These are phyloP conservation scores for Watsonalla binaria DNA, from an alignment of 2,888 invertebrate genomes.

Conservation along the genomic window DNA sequence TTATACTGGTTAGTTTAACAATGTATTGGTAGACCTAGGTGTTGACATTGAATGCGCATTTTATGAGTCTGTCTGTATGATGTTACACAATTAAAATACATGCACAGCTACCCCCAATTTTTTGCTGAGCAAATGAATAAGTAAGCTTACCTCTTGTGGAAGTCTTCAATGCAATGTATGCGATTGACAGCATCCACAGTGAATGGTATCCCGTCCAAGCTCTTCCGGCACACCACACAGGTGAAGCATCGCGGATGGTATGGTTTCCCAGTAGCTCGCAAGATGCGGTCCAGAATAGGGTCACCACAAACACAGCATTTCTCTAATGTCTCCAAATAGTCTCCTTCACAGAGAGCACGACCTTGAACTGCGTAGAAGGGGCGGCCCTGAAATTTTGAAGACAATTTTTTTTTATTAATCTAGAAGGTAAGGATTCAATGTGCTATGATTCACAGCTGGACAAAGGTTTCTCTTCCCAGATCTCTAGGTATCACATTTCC, in stretches of 20 bases:
- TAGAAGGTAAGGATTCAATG: too few species aligned
- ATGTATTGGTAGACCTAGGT: too few species aligned
- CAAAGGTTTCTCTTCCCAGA: too few species aligned
- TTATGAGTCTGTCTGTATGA: too few species aligned
- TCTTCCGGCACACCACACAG: conserved; percentile 96
- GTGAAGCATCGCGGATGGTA: conserved; percentile 98
- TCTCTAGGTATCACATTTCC: too few species aligned
- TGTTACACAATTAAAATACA: too few species aligned
- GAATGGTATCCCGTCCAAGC: conserved; percentile 98
- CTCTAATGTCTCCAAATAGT: conserved; percentile 97
- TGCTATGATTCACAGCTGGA: too few species aligned
- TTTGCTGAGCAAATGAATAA: too few species aligned
- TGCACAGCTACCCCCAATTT: too few species aligned
- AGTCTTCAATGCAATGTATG: conserved; percentile 99
- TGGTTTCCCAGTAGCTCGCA: conserved; percentile 97
- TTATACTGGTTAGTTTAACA: too few species aligned
- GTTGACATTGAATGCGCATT: too few species aligned
- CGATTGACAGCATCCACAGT: conserved; percentile 99
- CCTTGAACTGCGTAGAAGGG: conserved; percentile 97
- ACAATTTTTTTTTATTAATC: too few species aligned
- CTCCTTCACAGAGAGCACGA: conserved; percentile 96
- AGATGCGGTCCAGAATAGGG: conserved; percentile 95
- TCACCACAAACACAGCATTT: conserved; percentile 98
- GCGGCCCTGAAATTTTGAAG: conserved; percentile 82
- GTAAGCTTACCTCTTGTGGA: conserved; percentile 93